These are phyloP conservation scores for Tenthredo distinguenda DNA, from an alignment of 2,888 invertebrate species.

Conservation along the genomic window DNA sequence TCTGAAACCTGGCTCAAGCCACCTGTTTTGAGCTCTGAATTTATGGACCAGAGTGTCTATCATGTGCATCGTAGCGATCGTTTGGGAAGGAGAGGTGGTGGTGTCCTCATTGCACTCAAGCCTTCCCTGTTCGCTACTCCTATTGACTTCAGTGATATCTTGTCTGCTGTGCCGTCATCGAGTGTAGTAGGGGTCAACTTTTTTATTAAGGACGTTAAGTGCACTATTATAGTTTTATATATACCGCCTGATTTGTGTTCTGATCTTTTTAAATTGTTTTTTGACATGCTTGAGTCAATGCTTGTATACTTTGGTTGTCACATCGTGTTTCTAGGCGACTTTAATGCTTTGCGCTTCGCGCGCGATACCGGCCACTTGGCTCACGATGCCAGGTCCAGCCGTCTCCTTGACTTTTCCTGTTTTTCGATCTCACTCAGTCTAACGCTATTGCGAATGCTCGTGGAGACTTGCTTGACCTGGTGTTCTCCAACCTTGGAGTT, in stretches of 20 bases:
- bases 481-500: neutral
- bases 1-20: conserved; percentile 36
- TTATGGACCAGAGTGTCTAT: neutral
- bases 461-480: neutral
- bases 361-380: neutral
- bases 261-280: neutral
- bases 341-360: neutral
- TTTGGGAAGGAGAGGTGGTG: neutral
- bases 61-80: neutral
- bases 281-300: neutral
- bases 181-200: neutral
- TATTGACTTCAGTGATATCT: neutral
- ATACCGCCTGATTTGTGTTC: neutral
- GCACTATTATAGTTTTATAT: neutral
- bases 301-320: neutral
- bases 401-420: neutral
- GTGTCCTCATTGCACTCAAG: neutral
- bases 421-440: neutral
- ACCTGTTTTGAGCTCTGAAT: neutral
- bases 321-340: neutral
- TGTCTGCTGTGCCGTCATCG: neutral
- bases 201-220: neutral
- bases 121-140: neutral
- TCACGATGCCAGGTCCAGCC: neutral
- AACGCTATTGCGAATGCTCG: neutral